Base-by-base conservation (phyloP, 1,140 invertebrate genomes). In the Thaumetopoea pityocampa region DNA sequence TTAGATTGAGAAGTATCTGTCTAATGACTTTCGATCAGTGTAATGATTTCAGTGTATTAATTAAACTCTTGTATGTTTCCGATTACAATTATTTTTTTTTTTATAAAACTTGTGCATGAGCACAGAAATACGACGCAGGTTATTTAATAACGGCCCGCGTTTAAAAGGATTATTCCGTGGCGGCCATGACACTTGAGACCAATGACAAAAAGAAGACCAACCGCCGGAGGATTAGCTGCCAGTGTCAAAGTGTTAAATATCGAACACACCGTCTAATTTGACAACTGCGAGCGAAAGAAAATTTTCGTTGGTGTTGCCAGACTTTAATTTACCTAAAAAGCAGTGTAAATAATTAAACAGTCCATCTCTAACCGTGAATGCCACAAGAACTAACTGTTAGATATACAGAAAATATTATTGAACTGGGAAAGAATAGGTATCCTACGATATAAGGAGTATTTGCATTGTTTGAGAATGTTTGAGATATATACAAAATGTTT, bases 241-340 rank as follows among this genome's bases (percentile, higher is more conserved):
- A 72, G 76, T 76, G 76, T 78, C 78, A 82, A 82, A 80, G 78
- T 82, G 78, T 82, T 82, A 82, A 82, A 80, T 80, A 80, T 82
- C 74, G 71, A 78, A 79, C 71, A n/a, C n/a, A 67, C 66, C 52
- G 65, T 72, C 69, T 78, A 77, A 81, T 77, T 77, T 74, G 72
- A 81, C 74, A 76, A 67, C 50, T 55, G 54, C 23, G 51, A 34
- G 58, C 70, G 62, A 60, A 50, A 55, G 63, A 67, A 76, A 65
- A 62, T 52, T 66, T 42, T 51, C 36, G 33, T 48, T 42, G 49
- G 24, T 48, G 30, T 43, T 41, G 37, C 49, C 35, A 45, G 37
- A 51, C 33, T 32, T 28, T 8, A 2, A 32, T 18, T 6, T 10
- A 4, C n/a, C 4, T 9, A 11, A 6, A 27, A 28, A 7, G 2